Percentiles rank a stretch among this genome's conserved stretches.
Evolutionary conservation across 2,888 invertebrate species (phyloP).

Genomic region (Mesochorus sp.): DNA sequence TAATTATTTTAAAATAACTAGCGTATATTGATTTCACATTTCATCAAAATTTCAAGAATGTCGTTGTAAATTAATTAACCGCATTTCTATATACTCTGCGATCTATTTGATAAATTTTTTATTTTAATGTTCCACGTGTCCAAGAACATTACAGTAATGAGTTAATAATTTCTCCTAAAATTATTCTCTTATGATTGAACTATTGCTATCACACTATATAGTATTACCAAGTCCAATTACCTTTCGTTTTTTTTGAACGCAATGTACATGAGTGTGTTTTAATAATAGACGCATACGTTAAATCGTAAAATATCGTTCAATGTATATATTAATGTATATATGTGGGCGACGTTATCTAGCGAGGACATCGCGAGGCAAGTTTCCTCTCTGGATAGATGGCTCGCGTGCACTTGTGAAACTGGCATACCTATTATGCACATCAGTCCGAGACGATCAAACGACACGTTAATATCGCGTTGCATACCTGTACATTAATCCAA

Average conservation of each 20-base stretch:
- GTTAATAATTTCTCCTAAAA: background rate
- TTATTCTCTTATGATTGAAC: conserved; percentile 1
- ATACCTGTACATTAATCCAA: background rate
- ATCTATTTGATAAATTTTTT: conserved; percentile 1
- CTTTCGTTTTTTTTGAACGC: too few species aligned
- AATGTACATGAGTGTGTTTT: background rate
- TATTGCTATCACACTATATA: conserved; percentile 2
- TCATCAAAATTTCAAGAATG: background rate
- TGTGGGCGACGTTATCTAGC: conserved; percentile 31
- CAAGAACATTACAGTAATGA: background rate
- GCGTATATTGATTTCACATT: background rate
- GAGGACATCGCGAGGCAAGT: conserved; percentile 48
- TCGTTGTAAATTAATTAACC: background rate
- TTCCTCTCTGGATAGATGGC: conserved; percentile 15
- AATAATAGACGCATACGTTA: too few species aligned
- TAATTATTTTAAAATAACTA: too few species aligned
- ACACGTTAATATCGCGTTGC: background rate
- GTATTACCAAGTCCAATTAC: background rate
- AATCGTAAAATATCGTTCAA: background rate
- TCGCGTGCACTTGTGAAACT: conserved; percentile 52
- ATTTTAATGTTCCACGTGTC: background rate
- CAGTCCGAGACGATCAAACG: conserved; percentile 14
- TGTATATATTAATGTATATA: background rate
- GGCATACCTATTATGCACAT: conserved; percentile 42
- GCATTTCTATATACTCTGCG: conserved; percentile 7